These are phyloP conservation scores for Bubo bubo DNA, from an alignment of 2,113 vertebrate species.

Conservation along the genomic window DNA sequence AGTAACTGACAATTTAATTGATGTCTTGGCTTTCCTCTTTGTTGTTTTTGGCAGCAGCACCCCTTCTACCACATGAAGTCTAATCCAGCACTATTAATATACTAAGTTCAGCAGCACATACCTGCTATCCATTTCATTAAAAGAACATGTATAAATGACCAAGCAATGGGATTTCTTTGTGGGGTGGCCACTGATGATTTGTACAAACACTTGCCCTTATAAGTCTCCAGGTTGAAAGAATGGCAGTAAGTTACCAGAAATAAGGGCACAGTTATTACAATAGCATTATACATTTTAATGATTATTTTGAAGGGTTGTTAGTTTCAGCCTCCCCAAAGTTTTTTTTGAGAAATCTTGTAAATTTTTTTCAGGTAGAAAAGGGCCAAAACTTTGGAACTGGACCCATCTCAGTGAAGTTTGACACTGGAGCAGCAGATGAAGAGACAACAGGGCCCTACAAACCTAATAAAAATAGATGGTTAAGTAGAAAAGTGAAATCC, in stretches of 20 bases:
- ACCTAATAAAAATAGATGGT: not conserved
- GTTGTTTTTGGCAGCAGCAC: conserved; percentile 10
- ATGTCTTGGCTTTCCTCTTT: not conserved
- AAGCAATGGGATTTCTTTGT: not conserved
- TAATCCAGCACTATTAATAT: not conserved
- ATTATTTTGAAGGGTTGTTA: not conserved
- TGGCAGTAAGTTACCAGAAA: not conserved
- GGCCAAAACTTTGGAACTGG: not conserved
- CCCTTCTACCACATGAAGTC: not conserved
- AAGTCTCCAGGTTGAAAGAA: not conserved
- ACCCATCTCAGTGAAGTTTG: not conserved
- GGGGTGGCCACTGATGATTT: not conserved
- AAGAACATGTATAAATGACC: not conserved
- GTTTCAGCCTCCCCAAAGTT: not conserved
- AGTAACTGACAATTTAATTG: conserved; percentile 4
- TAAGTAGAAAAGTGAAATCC: not conserved
- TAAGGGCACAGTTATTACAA: not conserved
- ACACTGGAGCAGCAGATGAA: not conserved
- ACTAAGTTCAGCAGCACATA: not conserved
- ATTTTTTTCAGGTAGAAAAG: not conserved
- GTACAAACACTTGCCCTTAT: not conserved
- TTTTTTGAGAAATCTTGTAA: not conserved
- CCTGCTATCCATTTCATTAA: not conserved
- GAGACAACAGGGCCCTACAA: not conserved
- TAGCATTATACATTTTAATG: not conserved